Evolutionary conservation across 2,888 invertebrate genomes (phyloP).

Genomic region (Sinodicranocentrus sp.): DNA sequence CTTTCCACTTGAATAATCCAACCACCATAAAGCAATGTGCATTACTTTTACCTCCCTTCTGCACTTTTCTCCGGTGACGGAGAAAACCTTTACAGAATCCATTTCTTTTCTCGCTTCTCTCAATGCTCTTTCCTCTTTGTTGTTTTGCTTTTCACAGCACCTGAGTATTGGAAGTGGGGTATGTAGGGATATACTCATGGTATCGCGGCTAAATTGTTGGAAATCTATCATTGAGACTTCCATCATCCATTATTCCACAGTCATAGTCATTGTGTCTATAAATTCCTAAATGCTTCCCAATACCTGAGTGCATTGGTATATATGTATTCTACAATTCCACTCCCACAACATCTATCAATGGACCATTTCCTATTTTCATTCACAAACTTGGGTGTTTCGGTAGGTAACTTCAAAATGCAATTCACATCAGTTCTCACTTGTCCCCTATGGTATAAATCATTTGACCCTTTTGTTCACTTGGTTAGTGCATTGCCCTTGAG

Average conservation of each 20-base stretch:
- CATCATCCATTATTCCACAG: conserved; percentile 46
- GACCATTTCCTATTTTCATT: no score
- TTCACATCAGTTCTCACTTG: no score
- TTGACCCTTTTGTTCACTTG: no score
- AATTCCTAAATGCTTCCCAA: neutral
- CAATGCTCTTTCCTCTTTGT: neutral
- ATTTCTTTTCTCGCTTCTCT: conserved; percentile 8
- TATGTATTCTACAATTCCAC: no score
- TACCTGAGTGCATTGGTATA: neutral
- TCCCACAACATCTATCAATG: no score
- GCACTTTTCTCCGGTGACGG: neutral
- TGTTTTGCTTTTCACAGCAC: neutral
- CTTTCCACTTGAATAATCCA: conserved; percentile 50
- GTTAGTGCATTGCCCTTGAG: no score
- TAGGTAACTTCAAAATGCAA: no score
- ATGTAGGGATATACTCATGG: neutral
- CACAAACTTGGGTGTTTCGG: no score
- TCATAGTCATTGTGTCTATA: conserved; percentile 6
- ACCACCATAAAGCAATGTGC: neutral
- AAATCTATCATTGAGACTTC: conserved; percentile 48
- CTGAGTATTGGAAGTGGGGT: no score
- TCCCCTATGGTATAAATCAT: neutral
- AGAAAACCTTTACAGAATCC: neutral
- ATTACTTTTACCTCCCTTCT: neutral
- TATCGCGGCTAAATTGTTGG: conserved; percentile 42